Evolutionary conservation across 1,140 invertebrate genomes (phyloP).

Genomic region (Elymnias hypermnestra): DNA sequence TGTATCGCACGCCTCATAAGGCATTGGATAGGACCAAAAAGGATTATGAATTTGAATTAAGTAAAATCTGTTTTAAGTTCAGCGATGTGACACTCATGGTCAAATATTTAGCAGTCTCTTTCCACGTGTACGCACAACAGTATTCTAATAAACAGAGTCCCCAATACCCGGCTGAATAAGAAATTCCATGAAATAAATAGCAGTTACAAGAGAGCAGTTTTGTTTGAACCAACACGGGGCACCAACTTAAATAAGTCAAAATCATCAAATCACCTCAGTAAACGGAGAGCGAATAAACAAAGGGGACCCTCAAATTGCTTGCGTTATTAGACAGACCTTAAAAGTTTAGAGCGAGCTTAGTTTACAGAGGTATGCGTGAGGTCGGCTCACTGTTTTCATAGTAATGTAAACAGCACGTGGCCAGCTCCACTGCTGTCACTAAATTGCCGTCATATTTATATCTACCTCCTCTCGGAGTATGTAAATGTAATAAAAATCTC

Average conservation of each 20-base stretch:
- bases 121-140: too few relatives aligned
- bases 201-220: constrained; percentile 21
- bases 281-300: constrained; percentile 59
- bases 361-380: constrained; percentile 62
- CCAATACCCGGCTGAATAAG: constrained; percentile 2
- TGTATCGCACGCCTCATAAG: too few relatives aligned
- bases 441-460: not conserved
- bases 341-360: constrained; percentile 67
- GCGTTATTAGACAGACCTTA: constrained; percentile 67
- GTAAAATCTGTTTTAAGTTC: too few relatives aligned
- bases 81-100: too few relatives aligned
- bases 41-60: too few relatives aligned
- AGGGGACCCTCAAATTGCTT: constrained; percentile 65
- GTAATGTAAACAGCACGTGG: constrained; percentile 46
- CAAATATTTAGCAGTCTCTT: too few relatives aligned
- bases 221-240: constrained; percentile 31
- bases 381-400: constrained; percentile 57
- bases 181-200: constrained; percentile 8
- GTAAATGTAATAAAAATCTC: too few relatives aligned
- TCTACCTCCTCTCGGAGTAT: too few relatives aligned
- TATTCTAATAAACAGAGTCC: too few relatives aligned
- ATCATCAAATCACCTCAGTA: constrained; percentile 70
- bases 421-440: constrained; percentile 1
- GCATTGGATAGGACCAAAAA: too few relatives aligned
- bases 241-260: constrained; percentile 66